Conservation (phyloP, 2,113 vertebrate genomes). For the Morone saxatilis region DNA sequence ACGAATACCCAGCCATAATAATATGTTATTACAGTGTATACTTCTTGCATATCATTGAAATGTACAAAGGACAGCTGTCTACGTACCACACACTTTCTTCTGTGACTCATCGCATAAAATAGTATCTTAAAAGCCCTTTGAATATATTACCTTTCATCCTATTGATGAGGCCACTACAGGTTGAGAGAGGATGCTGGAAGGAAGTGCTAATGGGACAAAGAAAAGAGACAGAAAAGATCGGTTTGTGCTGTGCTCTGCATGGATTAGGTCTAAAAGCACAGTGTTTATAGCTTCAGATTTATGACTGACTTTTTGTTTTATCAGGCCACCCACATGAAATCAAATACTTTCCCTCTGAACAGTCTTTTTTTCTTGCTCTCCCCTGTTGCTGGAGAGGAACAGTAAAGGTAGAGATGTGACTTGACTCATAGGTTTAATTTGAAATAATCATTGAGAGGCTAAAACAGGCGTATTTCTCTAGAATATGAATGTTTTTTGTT, state of each 20-base stretch:
- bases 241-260: conserved; percentile 36
- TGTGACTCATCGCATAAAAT: too few species aligned
- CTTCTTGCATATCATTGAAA: too few species aligned
- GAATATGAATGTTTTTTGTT: background rate
- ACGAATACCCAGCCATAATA: too few species aligned
- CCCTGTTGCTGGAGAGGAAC: background rate
- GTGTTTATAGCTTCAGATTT: conserved; percentile 73
- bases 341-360: conserved; percentile 44
- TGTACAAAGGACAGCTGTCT: too few species aligned
- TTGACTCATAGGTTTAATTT: background rate
- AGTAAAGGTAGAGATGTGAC: conserved; percentile 11
- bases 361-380: conserved; percentile 22
- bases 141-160: conserved; percentile 1
- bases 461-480: background rate
- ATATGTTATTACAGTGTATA: too few species aligned
- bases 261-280: conserved; percentile 67
- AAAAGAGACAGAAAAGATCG: conserved; percentile 29
- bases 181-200: conserved; percentile 9
- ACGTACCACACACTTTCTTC: background rate
- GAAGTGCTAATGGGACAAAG: background rate
- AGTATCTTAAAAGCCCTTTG: background rate
- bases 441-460: background rate
- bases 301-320: conserved; percentile 73
- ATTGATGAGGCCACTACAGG: conserved; percentile 16
- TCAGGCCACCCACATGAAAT: conserved; percentile 76